A percentile compares a stretch with the other conserved stretches of the same genome.
phyloP scores from a whole-genome alignment of 2,797 vertebrate species.

The Enteromius anoplus region DNA sequence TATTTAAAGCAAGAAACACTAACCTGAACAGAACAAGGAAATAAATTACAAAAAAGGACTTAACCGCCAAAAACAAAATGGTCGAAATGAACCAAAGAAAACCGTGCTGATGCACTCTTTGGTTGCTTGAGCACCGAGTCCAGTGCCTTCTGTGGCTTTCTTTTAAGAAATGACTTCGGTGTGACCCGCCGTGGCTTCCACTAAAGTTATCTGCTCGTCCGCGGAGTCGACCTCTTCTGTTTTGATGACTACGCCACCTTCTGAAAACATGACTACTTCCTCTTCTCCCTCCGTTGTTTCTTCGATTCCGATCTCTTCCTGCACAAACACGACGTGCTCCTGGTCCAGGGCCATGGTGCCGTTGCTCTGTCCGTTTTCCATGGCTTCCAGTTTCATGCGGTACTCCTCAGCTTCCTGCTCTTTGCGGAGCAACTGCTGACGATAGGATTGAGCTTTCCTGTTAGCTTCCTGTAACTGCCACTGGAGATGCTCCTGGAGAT shows the following conservation, averaged over 20 bases:
- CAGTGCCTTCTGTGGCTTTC: background rate
- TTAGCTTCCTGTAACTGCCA: constrained; percentile 62
- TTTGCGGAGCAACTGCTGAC: constrained; percentile 84
- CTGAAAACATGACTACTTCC: constrained; percentile 75
- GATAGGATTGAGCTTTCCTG: constrained; percentile 78
- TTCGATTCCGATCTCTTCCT: constrained; percentile 65
- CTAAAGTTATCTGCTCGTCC: constrained; percentile 77
- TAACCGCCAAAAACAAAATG: constrained; percentile 1
- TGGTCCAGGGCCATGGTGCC: constrained; percentile 51
- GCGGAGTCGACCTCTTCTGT: constrained; percentile 69
- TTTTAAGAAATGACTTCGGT: constrained; percentile 73
- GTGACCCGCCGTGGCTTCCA: constrained; percentile 70
- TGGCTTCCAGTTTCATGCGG: constrained; percentile 82
- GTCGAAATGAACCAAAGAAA: background rate
- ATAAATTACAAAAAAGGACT: constrained; percentile 39
- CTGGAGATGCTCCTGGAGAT: constrained; percentile 53
- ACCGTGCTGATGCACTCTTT: constrained; percentile 23
- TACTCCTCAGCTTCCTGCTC: constrained; percentile 89
- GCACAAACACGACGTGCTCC: constrained; percentile 73
- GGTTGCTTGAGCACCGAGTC: constrained; percentile 21
- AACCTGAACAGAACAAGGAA: constrained; percentile 29
- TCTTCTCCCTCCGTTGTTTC: constrained; percentile 60
- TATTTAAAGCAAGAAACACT: constrained; percentile 8
- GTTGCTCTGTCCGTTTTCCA: constrained; percentile 73
- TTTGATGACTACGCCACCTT: constrained; percentile 77